Base-by-base conservation (phyloP, 2,888 invertebrate species). In the Eretmocerus hayati region DNA sequence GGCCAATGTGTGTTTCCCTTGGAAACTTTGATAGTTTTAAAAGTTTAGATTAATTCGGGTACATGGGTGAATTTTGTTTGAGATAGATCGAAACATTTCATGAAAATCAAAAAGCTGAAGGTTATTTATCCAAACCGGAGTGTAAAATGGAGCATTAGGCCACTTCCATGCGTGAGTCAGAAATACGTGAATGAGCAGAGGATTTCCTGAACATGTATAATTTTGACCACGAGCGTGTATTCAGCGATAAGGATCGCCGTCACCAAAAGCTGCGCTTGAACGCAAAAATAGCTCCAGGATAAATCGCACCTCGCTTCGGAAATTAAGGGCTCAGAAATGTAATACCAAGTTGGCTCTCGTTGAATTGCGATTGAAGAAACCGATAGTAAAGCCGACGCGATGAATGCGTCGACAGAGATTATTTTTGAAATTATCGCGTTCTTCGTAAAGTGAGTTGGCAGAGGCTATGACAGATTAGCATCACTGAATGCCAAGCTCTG, bases 251-350 rank as follows among this genome's bases (percentile, higher is more conserved):
- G 11, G 45, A 48, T 52, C 48, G 37, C 31, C 13, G 31, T n/a
- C 20, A n/a, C 36, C 36, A 20, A 20, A 26, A 9, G 6, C 11
- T 18, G 15, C n/a, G n/a, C n/a, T n/a, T n/a, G 15, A 9, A 15
- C 37, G 41, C 43, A 21, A 38, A 48, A 52, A 52, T 52, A 52
- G 52, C 46, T 44, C 26, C 22, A 37, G 20, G 47, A 47, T 30
- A 43, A 51, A 47, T 51, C 46, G 39, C 43, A 35, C 42, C 38
- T 43, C 30, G 43, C 11, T 21, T 20, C 19, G n/a, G n/a, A 22
- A 36, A 32, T 38, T 38, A 41, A 31, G 38, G 37, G 30, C 35
- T n/a, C 3, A 8, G 31, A 5, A 30, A 5, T 36, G 3, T 36
- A 11, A n/a, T n/a, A n/a, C n/a, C n/a, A n/a, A 16, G 13, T 47